Evolutionary conservation across 2,888 invertebrate genomes (phyloP).

Genomic region (Drymonia ruficornis): DNA sequence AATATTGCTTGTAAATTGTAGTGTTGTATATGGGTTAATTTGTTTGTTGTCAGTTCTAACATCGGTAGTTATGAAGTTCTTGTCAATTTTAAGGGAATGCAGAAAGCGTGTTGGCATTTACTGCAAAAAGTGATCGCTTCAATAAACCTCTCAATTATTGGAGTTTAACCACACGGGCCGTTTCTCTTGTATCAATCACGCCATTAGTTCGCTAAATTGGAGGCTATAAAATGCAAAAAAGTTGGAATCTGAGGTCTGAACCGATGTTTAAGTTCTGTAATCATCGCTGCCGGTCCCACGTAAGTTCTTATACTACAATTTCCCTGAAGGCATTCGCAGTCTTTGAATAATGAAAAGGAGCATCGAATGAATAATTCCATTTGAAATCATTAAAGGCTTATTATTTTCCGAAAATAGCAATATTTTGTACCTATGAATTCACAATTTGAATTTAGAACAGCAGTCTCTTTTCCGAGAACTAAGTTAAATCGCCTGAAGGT

Average conservation of each 20-base stretch:
- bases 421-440: background rate
- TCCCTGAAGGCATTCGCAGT: constrained; percentile 28
- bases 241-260: constrained; percentile 48
- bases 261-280: constrained; percentile 43
- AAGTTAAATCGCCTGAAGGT: background rate
- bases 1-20: too few relatives aligned
- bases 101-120: constrained; percentile 24
- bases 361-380: background rate
- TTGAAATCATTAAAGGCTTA: too few relatives aligned
- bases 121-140: constrained; percentile 37
- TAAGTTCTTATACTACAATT: constrained; percentile 39
- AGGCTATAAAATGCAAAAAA: constrained; percentile 71
- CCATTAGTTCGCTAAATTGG: constrained; percentile 68
- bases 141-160: constrained; percentile 54
- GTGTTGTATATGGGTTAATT: too few relatives aligned
- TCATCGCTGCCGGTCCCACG: constrained; percentile 34
- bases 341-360: background rate
- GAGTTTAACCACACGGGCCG: constrained; percentile 49
- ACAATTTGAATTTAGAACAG: background rate
- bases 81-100: constrained; percentile 22
- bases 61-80: background rate
- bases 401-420: background rate
- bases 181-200: constrained; percentile 61
- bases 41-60: background rate
- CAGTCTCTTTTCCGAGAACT: background rate